Conservation (phyloP, 2,797 vertebrate genomes). For the Vespertilio murinus region DNA sequence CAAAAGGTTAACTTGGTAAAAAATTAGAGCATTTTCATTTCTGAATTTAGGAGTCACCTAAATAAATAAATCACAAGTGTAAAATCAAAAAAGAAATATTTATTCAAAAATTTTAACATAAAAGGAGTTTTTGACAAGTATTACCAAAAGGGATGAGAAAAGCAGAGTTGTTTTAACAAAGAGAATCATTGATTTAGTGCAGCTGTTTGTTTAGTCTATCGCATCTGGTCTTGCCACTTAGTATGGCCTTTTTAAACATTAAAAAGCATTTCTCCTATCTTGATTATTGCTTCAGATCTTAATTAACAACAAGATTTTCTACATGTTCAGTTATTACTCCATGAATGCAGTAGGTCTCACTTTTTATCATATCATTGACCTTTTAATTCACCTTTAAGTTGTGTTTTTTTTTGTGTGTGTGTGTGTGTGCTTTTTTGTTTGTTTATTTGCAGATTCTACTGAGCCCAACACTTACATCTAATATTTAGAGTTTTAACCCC, state of each 20-base stretch:
- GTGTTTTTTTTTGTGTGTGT: too few relatives aligned
- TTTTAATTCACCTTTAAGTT: constrained; percentile 62
- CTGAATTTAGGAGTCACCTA: background rate
- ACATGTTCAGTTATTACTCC: constrained; percentile 69
- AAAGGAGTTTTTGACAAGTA: constrained; percentile 66
- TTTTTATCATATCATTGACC: background rate
- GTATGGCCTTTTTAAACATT: constrained; percentile 47
- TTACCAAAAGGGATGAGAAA: constrained; percentile 58
- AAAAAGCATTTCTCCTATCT: constrained; percentile 48
- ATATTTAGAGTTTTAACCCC: background rate
- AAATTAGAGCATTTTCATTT: constrained; percentile 2
- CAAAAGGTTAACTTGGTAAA: constrained; percentile 23
- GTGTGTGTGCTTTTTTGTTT: background rate
- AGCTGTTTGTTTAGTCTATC: constrained; percentile 55
- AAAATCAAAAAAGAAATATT: constrained; percentile 61
- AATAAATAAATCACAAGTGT: constrained; percentile 64
- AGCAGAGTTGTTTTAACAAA: constrained; percentile 74
- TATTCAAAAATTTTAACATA: constrained; percentile 65
- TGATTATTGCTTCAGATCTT: constrained; percentile 64
- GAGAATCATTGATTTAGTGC: constrained; percentile 67
- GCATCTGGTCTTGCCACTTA: constrained; percentile 51
- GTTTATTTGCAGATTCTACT: constrained; percentile 63
- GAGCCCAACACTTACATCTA: constrained; percentile 41
- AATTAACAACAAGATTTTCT: constrained; percentile 70
- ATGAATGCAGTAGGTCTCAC: background rate